Evolutionary conservation across 2,797 vertebrate species (phyloP).

Genomic region (Cossypha dichroa): DNA sequence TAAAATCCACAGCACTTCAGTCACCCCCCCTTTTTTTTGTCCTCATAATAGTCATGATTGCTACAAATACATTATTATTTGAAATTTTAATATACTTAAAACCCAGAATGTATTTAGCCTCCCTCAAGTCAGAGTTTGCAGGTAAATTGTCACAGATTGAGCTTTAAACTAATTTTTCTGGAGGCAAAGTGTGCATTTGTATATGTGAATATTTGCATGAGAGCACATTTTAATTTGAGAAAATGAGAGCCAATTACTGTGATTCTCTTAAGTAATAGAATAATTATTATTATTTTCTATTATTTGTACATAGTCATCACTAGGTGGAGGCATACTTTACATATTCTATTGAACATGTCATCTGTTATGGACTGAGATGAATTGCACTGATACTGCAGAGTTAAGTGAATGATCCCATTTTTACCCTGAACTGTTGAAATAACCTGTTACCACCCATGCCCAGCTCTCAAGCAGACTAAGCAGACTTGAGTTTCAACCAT

Average conservation of each 20-base stretch:
- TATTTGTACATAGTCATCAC: slow-evolving; percentile 62
- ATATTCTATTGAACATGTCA: slow-evolving; percentile 50
- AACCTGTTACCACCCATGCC: not conserved
- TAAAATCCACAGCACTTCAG: not conserved
- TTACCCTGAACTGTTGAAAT: not conserved
- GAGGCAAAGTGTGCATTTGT: not conserved
- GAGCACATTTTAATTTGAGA: not conserved
- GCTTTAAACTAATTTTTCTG: not conserved
- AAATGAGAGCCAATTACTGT: not conserved
- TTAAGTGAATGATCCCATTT: not conserved
- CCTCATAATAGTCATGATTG: not conserved
- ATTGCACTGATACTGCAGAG: not conserved
- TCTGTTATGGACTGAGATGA: slow-evolving; percentile 10
- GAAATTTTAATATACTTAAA: not conserved
- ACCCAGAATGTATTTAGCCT: not conserved
- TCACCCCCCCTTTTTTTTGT: not conserved
- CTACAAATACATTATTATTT: not conserved
- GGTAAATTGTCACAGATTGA: not conserved
- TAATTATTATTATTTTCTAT: slow-evolving; percentile 47
- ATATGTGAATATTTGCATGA: not conserved
- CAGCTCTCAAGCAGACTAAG: not conserved
- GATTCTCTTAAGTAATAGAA: not conserved
- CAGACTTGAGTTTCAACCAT: not conserved
- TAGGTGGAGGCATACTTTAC: slow-evolving; percentile 71
- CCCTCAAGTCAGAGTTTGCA: not conserved